These are phyloP conservation scores for Centroberyx gerrardi DNA, from an alignment of 2,797 vertebrate genomes.

Conservation along the genomic window DNA sequence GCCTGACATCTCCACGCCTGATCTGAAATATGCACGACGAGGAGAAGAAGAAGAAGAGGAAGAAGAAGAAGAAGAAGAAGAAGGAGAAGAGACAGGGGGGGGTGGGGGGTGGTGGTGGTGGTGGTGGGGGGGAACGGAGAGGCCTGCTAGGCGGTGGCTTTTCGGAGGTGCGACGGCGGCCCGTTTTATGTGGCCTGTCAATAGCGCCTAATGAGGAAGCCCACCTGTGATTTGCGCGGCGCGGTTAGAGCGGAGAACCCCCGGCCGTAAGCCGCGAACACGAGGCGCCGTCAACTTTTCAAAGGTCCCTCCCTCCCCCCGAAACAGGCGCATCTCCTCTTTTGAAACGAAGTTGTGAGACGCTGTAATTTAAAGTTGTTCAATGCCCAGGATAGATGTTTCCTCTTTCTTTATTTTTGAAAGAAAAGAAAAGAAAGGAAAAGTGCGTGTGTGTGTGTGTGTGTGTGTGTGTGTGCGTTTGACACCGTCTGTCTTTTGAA, in stretches of 20 bases:
- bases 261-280: conserved; percentile 81
- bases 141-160: conserved; percentile 66
- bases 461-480: conserved; percentile 9
- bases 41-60: conserved; percentile 68
- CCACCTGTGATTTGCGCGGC: conserved; percentile 84
- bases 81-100: conserved; percentile 40
- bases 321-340: conserved; percentile 62
- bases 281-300: conserved; percentile 81
- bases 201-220: conserved; percentile 86
- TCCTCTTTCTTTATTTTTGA: conserved; percentile 64
- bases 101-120: too few relatives aligned
- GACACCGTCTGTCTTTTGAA: conserved; percentile 69
- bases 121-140: conserved; percentile 60
- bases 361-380: conserved; percentile 79
- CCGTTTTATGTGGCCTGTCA: conserved; percentile 87
- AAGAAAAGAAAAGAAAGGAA: conserved; percentile 42
- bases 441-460: conserved; percentile 9
- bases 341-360: conserved; percentile 81
- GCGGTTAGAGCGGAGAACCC: conserved; percentile 71
- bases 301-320: conserved; percentile 73
- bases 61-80: conserved; percentile 44
- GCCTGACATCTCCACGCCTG: conserved; percentile 82
- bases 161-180: conserved; percentile 64
- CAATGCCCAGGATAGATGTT: conserved; percentile 57
- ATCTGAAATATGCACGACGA: conserved; percentile 86